A percentile compares a stretch with the other conserved stretches of the same genome.
Evolutionary conservation across 2,888 invertebrate genomes (phyloP).

Genomic region (Macaria notata): DNA sequence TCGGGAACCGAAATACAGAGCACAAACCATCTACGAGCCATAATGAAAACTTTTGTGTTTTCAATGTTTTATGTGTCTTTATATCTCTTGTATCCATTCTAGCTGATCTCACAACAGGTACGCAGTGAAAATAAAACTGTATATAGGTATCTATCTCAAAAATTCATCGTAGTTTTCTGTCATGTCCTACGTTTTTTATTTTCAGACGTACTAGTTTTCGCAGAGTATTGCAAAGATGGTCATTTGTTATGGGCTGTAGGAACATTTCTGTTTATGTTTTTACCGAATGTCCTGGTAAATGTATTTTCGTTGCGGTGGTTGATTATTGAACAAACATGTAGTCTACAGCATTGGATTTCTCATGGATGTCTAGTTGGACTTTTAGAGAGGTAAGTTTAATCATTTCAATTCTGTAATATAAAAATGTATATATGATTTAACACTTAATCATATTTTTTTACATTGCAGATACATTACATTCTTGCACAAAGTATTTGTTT

Average conservation of each 20-base stretch:
- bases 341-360: slow-evolving; percentile 76
- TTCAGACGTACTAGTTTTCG: slow-evolving; percentile 81
- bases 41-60: slow-evolving; percentile 75
- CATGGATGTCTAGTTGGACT: slow-evolving; percentile 81
- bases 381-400: slow-evolving; percentile 75
- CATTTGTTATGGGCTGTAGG: slow-evolving; percentile 80
- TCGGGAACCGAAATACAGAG: slow-evolving; percentile 57
- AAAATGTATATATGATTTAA: too few relatives aligned
- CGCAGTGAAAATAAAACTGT: slow-evolving; percentile 27
- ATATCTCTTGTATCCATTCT: slow-evolving; percentile 82
- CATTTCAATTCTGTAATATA: neutral
- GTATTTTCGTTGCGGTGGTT: slow-evolving; percentile 84
- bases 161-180: too few relatives aligned
- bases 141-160: too few relatives aligned
- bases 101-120: slow-evolving; percentile 83
- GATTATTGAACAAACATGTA: slow-evolving; percentile 70
- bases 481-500: slow-evolving; percentile 77
- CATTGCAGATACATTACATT: slow-evolving; percentile 76
- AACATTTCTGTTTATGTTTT: slow-evolving; percentile 77
- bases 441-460: neutral
- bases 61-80: slow-evolving; percentile 78
- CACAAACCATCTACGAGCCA: slow-evolving; percentile 58
- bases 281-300: slow-evolving; percentile 82
- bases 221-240: slow-evolving; percentile 81
- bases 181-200: slow-evolving; percentile 29